Evolutionary conservation across 2,113 vertebrate species (phyloP), one percentile per base, ranked within the genome.

Genomic region (Urocynchramus pylzowi): DNA sequence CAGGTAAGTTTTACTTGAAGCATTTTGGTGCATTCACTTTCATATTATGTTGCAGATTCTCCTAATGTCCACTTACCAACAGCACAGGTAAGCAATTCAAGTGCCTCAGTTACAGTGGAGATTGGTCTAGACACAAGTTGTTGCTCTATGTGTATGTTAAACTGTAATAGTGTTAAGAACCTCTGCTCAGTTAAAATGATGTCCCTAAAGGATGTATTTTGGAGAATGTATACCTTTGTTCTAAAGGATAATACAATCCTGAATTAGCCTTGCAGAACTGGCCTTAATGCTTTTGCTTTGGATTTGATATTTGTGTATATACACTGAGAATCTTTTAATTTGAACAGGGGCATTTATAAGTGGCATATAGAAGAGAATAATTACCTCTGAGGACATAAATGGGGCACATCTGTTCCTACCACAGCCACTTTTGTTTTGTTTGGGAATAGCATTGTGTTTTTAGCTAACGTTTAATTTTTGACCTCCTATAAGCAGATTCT

Each of bases 1-100:
- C 91, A 98, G 99, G 99, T 99, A 97, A 93, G 71, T 88, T 69
- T 77, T 9, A 71, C 30, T 11, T 10, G 14, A 52, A 83, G 47
- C 5, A 2, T 60, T 63, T 81, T 60, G 23, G 35, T 64, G 65
- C 15, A 2, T 77, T 86, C 21, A 37, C 12, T 76, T 49, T 17
- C 11, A 4, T 2, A 8, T 11, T 1, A 1, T 69, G 24, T 31
- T 90, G 71, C 52, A 59, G 54, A 30, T 17, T 67, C 3, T 63
- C 27, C 24, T 28, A 2, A 13, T 54, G 33, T 35, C 28, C 37
- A 23, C 16, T 83, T 85, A 59, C 20, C 56, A 67, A 9, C 16
- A 74, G 61, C 47, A 31, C 6, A 47, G 49, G 16, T 35, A 35
- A 68, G 37, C 49, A 65, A 45, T 31, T 76, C 20, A 4, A 20